Conservation (phyloP, 2,888 invertebrate genomes). For the Eupelmus urozonus region DNA sequence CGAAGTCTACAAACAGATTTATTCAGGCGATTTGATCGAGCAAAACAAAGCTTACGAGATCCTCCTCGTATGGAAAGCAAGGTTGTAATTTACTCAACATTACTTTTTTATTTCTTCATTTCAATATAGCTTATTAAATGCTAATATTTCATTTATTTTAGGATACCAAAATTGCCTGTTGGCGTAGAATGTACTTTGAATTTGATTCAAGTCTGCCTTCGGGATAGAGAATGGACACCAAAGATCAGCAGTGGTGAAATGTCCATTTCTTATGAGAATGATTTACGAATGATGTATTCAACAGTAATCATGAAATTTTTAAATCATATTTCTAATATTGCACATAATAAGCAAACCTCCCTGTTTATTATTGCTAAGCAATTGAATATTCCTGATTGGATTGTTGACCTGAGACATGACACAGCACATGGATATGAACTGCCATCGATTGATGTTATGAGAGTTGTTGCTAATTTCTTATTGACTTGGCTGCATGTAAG, state of each 20-base stretch:
- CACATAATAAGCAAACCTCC: conserved; percentile 78
- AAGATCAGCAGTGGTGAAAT: conserved; percentile 68
- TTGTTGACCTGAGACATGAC: conserved; percentile 88
- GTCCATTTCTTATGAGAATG: conserved; percentile 74
- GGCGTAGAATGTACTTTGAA: conserved; percentile 73
- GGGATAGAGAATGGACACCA: conserved; percentile 71
- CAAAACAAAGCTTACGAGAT: conserved; percentile 70
- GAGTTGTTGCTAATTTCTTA: conserved; percentile 82
- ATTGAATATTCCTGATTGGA: conserved; percentile 87
- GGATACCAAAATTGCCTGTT: conserved; percentile 71
- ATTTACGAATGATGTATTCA: conserved; percentile 81
- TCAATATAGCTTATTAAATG: too few species aligned
- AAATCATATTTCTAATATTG: conserved; percentile 82
- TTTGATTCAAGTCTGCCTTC: conserved; percentile 71
- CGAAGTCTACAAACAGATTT: conserved; percentile 70
- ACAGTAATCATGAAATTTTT: conserved; percentile 83
- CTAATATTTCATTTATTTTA: conserved; percentile 58
- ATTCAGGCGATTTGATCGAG: conserved; percentile 68
- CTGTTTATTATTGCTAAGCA: conserved; percentile 82
- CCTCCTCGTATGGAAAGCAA: conserved; percentile 73
- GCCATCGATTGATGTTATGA: conserved; percentile 82
- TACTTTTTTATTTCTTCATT: neutral
- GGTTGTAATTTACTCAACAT: conserved; percentile 63
- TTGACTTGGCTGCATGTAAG: conserved; percentile 84
- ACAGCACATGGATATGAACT: conserved; percentile 85